These are phyloP conservation scores for Metacarcinus magister DNA, from an alignment of 2,888 invertebrate genomes.

Conservation along the genomic window DNA sequence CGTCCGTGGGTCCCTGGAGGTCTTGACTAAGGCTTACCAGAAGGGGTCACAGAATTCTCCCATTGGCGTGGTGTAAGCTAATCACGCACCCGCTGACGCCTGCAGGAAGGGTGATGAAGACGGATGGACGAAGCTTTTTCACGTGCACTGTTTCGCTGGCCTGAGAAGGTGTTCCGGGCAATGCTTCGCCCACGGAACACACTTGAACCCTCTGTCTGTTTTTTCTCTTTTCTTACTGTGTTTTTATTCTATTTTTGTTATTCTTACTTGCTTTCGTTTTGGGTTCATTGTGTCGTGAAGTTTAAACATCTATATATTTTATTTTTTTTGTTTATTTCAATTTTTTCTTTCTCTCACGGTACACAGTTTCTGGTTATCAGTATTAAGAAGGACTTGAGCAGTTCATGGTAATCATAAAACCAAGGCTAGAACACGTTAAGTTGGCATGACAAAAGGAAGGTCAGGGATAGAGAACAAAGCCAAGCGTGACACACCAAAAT, in stretches of 20 bases:
- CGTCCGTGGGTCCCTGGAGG: background rate
- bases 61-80: background rate
- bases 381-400: background rate
- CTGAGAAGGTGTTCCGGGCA: background rate
- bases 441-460: background rate
- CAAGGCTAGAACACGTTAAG: background rate
- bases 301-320: too few relatives aligned
- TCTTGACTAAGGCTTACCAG: background rate
- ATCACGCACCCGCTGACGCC: background rate
- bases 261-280: background rate
- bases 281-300: too few relatives aligned
- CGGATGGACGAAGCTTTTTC: background rate
- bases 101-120: background rate
- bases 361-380: background rate
- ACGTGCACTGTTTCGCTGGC: background rate
- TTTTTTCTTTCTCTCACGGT: background rate
- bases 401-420: background rate
- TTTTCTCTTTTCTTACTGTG: background rate
- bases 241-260: background rate
- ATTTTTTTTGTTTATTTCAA: too few relatives aligned
- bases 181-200: background rate
- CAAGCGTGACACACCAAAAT: background rate
- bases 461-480: background rate
- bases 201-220: background rate
- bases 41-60: background rate